These are phyloP conservation scores for Gobius niger DNA, from an alignment of 2,113 vertebrate species.

Conservation along the genomic window DNA sequence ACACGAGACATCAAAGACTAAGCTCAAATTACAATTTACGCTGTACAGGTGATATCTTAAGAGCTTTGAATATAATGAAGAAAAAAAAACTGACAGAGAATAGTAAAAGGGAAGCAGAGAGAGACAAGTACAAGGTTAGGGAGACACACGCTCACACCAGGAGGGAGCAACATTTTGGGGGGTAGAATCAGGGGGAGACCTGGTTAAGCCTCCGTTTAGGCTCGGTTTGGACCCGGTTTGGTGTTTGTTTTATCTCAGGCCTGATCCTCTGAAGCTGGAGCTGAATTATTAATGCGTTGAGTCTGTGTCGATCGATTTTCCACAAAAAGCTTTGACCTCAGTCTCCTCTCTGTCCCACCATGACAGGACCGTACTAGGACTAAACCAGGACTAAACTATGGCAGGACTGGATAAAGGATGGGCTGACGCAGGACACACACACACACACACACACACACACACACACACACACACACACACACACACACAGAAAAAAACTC, in stretches of 20 bases:
- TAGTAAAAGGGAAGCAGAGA: no score
- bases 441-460: no score
- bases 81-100: no score
- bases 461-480: no score
- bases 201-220: background rate
- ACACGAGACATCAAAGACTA: no score
- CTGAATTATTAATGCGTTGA: slow-evolving; percentile 10
- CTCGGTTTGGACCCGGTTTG: background rate
- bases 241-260: slow-evolving; percentile 9
- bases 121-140: no score
- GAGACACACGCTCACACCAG: no score
- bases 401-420: background rate
- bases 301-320: slow-evolving; percentile 11
- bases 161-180: no score
- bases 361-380: background rate
- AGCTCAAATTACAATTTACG: no score
- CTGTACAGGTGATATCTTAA: no score
- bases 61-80: no score
- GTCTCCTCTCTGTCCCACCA: slow-evolving; percentile 2
- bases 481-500: no score
- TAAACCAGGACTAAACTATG: slow-evolving; percentile 2
- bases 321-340: slow-evolving; percentile 12
- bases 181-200: background rate
- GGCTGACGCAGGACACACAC: background rate
- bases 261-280: background rate